Conservation (phyloP, 30 jellyfish, hydroid and myxozoan species). For the Chrysaora quinquecirrha region DNA sequence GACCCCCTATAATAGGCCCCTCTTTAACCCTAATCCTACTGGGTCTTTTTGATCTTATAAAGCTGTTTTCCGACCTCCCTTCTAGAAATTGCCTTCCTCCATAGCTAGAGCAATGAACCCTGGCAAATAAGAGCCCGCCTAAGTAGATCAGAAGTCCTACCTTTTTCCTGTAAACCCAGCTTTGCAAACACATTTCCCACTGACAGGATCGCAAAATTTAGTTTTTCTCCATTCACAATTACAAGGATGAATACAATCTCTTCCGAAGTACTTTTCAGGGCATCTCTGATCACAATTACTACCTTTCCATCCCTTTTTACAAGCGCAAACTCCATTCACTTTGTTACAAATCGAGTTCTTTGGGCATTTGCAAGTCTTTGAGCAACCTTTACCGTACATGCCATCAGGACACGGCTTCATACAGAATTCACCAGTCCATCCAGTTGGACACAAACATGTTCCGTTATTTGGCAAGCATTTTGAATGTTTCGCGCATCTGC, state of each 20-base stretch:
- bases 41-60: too few relatives aligned
- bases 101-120: too few relatives aligned
- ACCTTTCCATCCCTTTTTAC: slow-evolving; percentile 84
- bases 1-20: too few relatives aligned
- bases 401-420: slow-evolving; percentile 67
- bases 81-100: too few relatives aligned
- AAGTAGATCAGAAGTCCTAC: too few relatives aligned
- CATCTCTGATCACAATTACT: slow-evolving; percentile 60
- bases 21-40: too few relatives aligned
- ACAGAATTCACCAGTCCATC: slow-evolving; percentile 80
- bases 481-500: slow-evolving; percentile 82
- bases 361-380: slow-evolving; percentile 65
- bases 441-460: slow-evolving; percentile 81
- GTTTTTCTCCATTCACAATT: slow-evolving; percentile 53
- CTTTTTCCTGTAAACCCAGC: slow-evolving; percentile 72
- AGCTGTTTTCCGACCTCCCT: too few relatives aligned
- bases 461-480: slow-evolving; percentile 75
- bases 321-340: slow-evolving; percentile 73
- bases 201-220: slow-evolving; percentile 60
- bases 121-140: too few relatives aligned
- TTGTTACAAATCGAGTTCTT: slow-evolving; percentile 64
- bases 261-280: slow-evolving; percentile 55
- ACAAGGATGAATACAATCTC: slow-evolving; percentile 62
- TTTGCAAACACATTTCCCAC: slow-evolving; percentile 78
- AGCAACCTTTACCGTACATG: slow-evolving; percentile 75